Conservation (phyloP, 2,888 invertebrate genomes). For the Psylliodes chrysocephalus region DNA sequence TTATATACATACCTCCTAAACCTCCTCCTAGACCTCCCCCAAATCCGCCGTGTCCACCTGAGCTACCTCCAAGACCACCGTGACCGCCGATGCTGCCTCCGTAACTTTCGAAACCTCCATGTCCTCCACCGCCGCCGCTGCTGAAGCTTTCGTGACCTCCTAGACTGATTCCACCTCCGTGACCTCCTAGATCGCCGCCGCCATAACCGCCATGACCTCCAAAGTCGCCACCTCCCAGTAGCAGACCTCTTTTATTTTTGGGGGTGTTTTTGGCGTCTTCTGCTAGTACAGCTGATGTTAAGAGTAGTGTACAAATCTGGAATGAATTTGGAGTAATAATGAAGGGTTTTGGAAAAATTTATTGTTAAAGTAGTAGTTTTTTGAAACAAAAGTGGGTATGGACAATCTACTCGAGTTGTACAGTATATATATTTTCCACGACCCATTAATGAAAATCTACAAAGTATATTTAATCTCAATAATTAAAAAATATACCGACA, state of each 20-base stretch:
- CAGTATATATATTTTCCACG: no score
- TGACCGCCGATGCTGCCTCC: conserved; percentile 41
- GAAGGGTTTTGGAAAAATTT: no score
- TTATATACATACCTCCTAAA: conserved; percentile 18
- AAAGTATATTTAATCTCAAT: no score
- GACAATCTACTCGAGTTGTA: no score
- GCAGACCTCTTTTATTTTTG: conserved; percentile 52
- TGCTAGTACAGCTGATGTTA: conserved; percentile 49
- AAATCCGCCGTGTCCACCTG: conserved; percentile 41
- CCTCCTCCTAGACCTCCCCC: conserved; percentile 40
- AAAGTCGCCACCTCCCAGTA: conserved; percentile 47
- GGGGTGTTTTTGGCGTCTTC: conserved; percentile 39
- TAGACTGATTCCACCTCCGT: conserved; percentile 36
- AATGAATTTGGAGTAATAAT: no score
- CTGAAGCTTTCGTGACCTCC: conserved; percentile 41
- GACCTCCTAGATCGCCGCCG: conserved; percentile 33
- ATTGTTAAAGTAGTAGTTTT: no score
- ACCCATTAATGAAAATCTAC: no score
- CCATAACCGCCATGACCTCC: conserved; percentile 32
- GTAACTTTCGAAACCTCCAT: conserved; percentile 36
- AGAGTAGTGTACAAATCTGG: conserved; percentile 51
- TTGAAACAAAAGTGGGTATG: no score
- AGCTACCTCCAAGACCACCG: conserved; percentile 43
- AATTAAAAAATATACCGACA: no score
- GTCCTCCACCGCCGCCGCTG: conserved; percentile 37